phyloP scores from a whole-genome alignment of 35 echinoderm and acorn worm genomes.

The Apostichopus japonicus region DNA sequence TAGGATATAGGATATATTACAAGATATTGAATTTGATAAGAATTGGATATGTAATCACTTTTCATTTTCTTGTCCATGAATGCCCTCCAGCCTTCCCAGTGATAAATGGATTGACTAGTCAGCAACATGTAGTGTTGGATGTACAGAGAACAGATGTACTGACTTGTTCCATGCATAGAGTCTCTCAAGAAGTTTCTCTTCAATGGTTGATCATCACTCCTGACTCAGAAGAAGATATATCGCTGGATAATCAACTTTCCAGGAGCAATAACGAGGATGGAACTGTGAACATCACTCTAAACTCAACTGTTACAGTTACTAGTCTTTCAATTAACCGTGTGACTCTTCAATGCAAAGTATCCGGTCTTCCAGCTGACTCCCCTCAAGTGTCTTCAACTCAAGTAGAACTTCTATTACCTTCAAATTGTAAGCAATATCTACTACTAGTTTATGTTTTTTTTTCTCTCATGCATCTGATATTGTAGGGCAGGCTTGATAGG shows the following conservation, averaged over 20 bases:
- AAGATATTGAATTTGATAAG: too few species aligned
- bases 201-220: background rate
- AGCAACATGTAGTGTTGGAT: constrained; percentile 15
- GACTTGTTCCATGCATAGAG: background rate
- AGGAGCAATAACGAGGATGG: background rate
- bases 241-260: background rate
- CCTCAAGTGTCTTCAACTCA: too few species aligned
- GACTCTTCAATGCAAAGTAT: background rate
- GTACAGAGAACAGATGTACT: background rate
- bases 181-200: background rate
- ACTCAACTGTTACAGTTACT: background rate
- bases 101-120: background rate
- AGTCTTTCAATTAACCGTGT: background rate
- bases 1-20: too few species aligned
- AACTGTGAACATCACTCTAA: background rate
- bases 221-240: background rate
- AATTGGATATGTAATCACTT: too few species aligned
- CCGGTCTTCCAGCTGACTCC: background rate
- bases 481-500: too few species aligned
- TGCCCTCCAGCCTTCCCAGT: background rate
- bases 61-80: too few species aligned
- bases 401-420: too few species aligned
- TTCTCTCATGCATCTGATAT: too few species aligned
- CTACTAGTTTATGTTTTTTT: too few species aligned
- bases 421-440: too few species aligned